Conservation (phyloP, 2,888 invertebrate genomes). For the Dendrolimus houi region DNA sequence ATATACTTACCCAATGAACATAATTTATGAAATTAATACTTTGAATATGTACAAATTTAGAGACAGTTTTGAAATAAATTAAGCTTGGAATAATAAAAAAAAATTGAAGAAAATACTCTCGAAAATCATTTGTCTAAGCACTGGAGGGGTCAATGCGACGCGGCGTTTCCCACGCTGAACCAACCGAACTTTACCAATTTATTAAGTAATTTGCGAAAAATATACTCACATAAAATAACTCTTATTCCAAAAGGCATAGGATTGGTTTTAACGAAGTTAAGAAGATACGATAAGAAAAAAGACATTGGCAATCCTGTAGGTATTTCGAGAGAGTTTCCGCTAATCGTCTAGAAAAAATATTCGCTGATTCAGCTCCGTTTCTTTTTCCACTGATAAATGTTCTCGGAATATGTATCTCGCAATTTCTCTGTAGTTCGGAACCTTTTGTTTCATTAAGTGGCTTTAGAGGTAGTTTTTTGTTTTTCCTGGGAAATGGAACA, state of each 20-base stretch:
- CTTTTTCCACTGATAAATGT: slow-evolving; percentile 66
- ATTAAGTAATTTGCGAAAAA: neutral
- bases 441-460: slow-evolving; percentile 54
- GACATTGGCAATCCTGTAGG: slow-evolving; percentile 36
- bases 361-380: slow-evolving; percentile 60
- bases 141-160: slow-evolving; percentile 62
- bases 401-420: slow-evolving; percentile 57
- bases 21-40: too few relatives aligned
- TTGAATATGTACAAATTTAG: too few relatives aligned
- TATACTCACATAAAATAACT: slow-evolving; percentile 10
- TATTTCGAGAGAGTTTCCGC: slow-evolving; percentile 63
- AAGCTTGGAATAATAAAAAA: slow-evolving; percentile 20
- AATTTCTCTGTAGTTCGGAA: slow-evolving; percentile 44
- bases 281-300: slow-evolving; percentile 9
- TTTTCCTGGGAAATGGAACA: slow-evolving; percentile 27
- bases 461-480: slow-evolving; percentile 26
- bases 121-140: slow-evolving; percentile 68
- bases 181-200: slow-evolving; percentile 26
- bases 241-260: slow-evolving; percentile 18
- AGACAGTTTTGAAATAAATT: too few relatives aligned
- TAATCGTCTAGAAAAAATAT: slow-evolving; percentile 73
- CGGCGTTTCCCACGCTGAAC: slow-evolving; percentile 65
- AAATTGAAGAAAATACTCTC: slow-evolving; percentile 54
- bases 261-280: neutral
- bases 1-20: too few relatives aligned